Base-by-base conservation (phyloP, 2,888 invertebrate species). In the Theretra japonica region DNA sequence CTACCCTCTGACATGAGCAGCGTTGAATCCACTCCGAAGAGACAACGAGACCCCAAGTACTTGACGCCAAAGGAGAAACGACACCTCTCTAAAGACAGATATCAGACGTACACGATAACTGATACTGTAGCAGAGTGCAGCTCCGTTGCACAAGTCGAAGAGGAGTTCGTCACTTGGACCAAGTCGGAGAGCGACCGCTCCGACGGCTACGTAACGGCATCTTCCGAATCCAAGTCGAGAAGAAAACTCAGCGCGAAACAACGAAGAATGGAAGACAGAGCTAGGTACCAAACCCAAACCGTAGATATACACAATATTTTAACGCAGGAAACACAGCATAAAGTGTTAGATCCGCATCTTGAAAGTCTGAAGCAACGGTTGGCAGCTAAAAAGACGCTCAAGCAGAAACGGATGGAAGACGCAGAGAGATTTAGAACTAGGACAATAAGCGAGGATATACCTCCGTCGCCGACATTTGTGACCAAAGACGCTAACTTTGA, bases 91-190 rank as follows among this genome's bases (percentile, higher is more conserved):
- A 97, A 97, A 84, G 97, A 98, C 80, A 95, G 98, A 74, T 97
- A 96, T 85, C 97, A 96, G 85, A 98, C 98, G 0, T 98, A 98
- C 84, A 97, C 97, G 0, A 97, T 98, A 58, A 96, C 96, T 0
- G 96, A 96, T 72, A 86, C 86, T 4, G 87, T 85, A 1, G 80
- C 89, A 0, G 92, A 90, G 62, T 83, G 75, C 60, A 91, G 90
- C 11, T 80, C 86, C 1, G 85, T 86, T 8, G 72, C 88, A 4
- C 89, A 90, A 77, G 85, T 87, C 3, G 89, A 88, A 69, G 92
- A 93, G 17, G 91, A 91, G 70, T 92, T 90, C 73, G 74, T 92
- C 41, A 93, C 94, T 8, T 93, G 93, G 92, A 93, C 93, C 0
- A 92, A 91, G 77, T 91, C 92, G 0, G 94, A 93, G 71, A 93